Conservation (phyloP, 2,797 vertebrate species). For the Corythornis leucogaster region DNA sequence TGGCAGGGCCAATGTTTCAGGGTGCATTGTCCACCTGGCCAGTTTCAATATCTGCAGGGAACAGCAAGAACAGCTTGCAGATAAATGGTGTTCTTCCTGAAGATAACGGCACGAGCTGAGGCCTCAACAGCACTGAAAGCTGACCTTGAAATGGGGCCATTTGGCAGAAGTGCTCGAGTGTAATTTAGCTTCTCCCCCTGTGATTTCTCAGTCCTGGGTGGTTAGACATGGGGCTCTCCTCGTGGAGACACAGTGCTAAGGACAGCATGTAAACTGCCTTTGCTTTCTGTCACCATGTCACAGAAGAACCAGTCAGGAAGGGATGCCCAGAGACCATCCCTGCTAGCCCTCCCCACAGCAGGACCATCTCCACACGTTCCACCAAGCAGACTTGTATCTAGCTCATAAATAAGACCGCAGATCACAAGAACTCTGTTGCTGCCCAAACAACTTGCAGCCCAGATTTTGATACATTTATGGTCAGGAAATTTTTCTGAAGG, state of each 20-base stretch:
- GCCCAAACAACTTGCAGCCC: neutral
- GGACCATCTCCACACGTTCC: neutral
- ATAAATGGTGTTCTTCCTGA: neutral
- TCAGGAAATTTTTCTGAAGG: neutral
- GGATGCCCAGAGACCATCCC: neutral
- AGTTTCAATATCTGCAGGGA: neutral
- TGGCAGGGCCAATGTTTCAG: neutral
- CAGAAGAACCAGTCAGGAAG: neutral
- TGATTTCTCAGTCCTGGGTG: slow-evolving; percentile 15
- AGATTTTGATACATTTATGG: neutral
- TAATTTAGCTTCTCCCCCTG: slow-evolving; percentile 3
- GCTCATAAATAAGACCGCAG: neutral
- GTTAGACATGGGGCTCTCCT: neutral
- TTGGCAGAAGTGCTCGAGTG: neutral
- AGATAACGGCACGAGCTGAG: neutral
- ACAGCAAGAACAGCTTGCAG: neutral
- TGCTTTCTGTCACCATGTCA: neutral
- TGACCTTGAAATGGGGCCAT: slow-evolving; percentile 28
- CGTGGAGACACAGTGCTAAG: neutral
- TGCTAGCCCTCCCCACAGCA: neutral
- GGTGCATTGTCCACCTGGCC: neutral
- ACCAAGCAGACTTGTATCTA: neutral
- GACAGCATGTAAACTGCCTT: neutral
- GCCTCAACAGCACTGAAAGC: neutral
- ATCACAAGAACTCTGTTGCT: neutral